Base-by-base conservation (phyloP, 1,140 invertebrate species). In the Dendroctonus valens region DNA sequence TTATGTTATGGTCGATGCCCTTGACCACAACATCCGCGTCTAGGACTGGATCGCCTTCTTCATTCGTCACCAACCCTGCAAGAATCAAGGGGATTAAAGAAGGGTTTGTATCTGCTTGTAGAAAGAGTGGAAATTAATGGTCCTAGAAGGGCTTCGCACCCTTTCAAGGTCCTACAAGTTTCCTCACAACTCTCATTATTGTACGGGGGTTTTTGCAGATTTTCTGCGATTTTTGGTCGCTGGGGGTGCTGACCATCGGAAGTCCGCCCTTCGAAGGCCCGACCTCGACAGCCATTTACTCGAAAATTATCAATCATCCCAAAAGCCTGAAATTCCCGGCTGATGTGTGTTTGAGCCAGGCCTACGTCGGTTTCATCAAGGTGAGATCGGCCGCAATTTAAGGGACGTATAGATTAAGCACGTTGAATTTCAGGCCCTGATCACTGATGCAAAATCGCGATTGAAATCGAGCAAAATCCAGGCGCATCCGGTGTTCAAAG, bases 181-280 rank as follows among this genome's bases (percentile, higher is more conserved):
- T n/a, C n/a, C n/a, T n/a, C n/a, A n/a, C n/a, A n/a, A n/a, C n/a
- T n/a, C n/a, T n/a, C n/a, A n/a, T n/a, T n/a, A 46, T 46, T 46
- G 3, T 9, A 9, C 44, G 44, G 12, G 2, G 44, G n/a, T 46
- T 9, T 46, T 5, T 46, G 44, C 12, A 46, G 44, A 52, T 85
- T 0, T 87, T 89, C 68, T 92, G 91, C 75, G 92, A 94, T 79
- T 93, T 88, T 80, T 94, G 92, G 92, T 93, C 91, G 7, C 79
- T 94, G 51, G 92, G 92, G 1, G 85, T 94, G 7, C 82, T 94
- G 75, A 81, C 91, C 2, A 90, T 86, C 69, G 89, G 91, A 12
- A 82, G 79, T 42, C 88, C 85, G 2, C 90, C 90, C 0, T 91
- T 91, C 74, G 82, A 82, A 12, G 82, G 81, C 14, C 78, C 80